Conservation (phyloP, 2,113 vertebrate genomes). For the Fregetta grallaria region DNA sequence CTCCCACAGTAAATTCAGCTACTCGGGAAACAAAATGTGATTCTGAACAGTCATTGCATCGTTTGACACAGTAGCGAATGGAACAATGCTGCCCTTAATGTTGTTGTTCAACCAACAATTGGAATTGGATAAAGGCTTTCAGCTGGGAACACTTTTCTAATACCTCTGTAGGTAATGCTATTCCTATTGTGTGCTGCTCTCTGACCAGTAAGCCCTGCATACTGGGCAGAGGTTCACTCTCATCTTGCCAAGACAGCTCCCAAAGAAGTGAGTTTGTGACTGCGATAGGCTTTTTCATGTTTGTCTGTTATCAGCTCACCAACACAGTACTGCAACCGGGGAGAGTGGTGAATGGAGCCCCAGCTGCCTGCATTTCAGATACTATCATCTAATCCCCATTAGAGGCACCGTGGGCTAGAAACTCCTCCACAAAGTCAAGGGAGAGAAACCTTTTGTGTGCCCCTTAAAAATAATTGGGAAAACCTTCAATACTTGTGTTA, state of each 20-base stretch:
- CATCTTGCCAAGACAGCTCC: not conserved
- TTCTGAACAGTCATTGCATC: constrained; percentile 58
- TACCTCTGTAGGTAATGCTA: constrained; percentile 67
- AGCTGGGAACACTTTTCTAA: constrained; percentile 72
- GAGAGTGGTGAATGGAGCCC: not conserved
- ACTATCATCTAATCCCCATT: not conserved
- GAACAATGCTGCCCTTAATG: constrained; percentile 54
- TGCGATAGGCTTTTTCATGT: not conserved
- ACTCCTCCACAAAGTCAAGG: not conserved
- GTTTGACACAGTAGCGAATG: constrained; percentile 76
- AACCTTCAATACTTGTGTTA: not conserved
- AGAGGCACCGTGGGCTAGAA: not conserved
- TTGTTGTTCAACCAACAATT: constrained; percentile 71
- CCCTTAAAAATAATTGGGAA: not conserved
- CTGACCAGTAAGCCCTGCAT: not conserved
- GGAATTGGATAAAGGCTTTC: constrained; percentile 76
- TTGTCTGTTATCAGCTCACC: not conserved
- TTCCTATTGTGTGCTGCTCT: not conserved
- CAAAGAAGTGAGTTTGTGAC: not conserved
- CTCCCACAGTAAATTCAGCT: constrained; percentile 48
- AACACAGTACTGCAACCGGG: not conserved
- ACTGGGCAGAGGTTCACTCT: not conserved
- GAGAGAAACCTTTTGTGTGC: not conserved
- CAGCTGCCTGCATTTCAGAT: not conserved
- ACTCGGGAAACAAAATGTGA: constrained; percentile 45